phyloP scores from a whole-genome alignment of 2,797 vertebrate genomes.

The Artibeus lituratus region DNA sequence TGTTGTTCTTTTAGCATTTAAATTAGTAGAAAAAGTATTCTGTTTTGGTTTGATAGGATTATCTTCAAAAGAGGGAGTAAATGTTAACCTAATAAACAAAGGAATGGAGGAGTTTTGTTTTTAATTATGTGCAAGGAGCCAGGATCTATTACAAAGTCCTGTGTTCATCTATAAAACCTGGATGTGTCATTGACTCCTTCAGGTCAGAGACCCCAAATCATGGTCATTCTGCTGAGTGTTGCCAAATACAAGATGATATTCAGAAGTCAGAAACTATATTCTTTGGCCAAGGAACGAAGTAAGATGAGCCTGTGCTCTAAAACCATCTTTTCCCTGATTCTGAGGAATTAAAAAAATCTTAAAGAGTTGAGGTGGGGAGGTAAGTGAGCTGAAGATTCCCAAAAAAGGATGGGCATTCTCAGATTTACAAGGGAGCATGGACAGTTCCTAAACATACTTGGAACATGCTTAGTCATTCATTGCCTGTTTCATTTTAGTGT shows the following conservation, averaged over 20 bases:
- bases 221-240: not conserved
- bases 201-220: not conserved
- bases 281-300: not conserved
- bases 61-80: not conserved
- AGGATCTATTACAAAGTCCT: not conserved
- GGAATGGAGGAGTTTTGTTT: not conserved
- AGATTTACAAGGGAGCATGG: not conserved
- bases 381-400: not conserved
- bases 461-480: not conserved
- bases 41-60: not conserved
- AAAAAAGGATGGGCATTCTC: not conserved
- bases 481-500: not conserved
- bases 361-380: not conserved
- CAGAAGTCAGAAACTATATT: not conserved
- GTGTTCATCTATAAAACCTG: not conserved
- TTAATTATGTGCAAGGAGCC: not conserved
- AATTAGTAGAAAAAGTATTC: not conserved
- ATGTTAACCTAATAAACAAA: not conserved
- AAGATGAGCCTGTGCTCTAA: not conserved
- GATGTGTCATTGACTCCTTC: not conserved
- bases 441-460: not conserved
- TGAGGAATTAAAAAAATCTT: not conserved
- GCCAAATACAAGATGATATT: not conserved
- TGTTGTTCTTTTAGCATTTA: not conserved
- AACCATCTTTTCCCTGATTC: not conserved